Base-by-base conservation (phyloP, 2,888 invertebrate genomes). In the Cataglyphis cursor region DNA sequence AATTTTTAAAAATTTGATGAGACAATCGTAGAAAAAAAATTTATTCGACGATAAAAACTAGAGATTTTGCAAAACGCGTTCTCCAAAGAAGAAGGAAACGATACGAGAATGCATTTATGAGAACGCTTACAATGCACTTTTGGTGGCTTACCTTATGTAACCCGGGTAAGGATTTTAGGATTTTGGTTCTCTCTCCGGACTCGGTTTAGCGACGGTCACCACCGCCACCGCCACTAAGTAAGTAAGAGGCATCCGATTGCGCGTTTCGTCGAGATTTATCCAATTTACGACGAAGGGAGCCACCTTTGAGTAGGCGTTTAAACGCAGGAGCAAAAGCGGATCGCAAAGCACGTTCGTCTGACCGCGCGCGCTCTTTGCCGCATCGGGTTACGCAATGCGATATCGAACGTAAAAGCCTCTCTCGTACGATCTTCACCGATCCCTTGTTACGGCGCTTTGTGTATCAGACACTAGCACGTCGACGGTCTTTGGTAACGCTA, bases 381-480 rank as follows among this genome's bases (percentile, higher is more conserved):
- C n/a, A 41, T 41, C 15, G 15, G 38, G 24, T 76, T 76, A 76
- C 65, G 78, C 70, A 78, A 72, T 24, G 59, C 59, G 59, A 59
- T 80, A 72, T 61, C 24, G 78, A 59, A 35, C 44, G 72, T 70
- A 80, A 80, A 80, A 80, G 78, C 78, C 57, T 61, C 57, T 61
- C 62, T 51, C n/a, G 61, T 38, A 38, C 76, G 57, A 76, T 76
- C 76, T 68, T 76, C 68, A 31, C 28, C n/a, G 72, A 70, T 51
- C 51, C 59, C 78, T 61, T 35, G 78, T 78, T 76, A 68, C 66
- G 57, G 66, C 57, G 66, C 76, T 76, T 80, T 80, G 78, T 61
- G 72, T 61, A 48, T 72, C 59, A 15, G 72, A 31, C 51, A 28
- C 18, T 21, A 15, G 70, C 31, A 18, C 31, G 28, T n/a, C 41